Evolutionary conservation across 2,888 invertebrate genomes (phyloP).

Genomic region (Epiperipatus broadwayi): DNA sequence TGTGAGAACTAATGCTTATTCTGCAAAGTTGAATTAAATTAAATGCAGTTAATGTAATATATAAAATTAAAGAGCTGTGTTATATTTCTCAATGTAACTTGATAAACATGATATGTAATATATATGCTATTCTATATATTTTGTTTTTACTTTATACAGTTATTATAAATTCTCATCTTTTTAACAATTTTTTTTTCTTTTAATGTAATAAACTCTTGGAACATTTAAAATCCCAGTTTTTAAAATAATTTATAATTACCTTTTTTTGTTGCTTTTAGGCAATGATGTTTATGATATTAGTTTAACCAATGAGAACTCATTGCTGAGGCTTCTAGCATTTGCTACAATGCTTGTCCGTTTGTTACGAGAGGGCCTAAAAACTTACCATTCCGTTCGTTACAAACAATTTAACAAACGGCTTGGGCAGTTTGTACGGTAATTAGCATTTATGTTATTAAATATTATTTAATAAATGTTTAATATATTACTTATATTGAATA

Average conservation of each 20-base stretch:
- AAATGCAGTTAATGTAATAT: too few relatives aligned
- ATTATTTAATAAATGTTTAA: not conserved
- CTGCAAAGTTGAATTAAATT: too few relatives aligned
- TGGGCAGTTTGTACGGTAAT: slow-evolving; percentile 28
- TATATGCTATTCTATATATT: too few relatives aligned
- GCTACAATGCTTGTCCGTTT: slow-evolving; percentile 43
- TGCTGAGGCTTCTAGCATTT: slow-evolving; percentile 48
- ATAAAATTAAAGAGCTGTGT: too few relatives aligned
- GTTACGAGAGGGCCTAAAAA: slow-evolving; percentile 43
- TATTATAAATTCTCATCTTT: too few relatives aligned
- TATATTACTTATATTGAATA: not conserved
- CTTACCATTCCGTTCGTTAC: slow-evolving; percentile 44
- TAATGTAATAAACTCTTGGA: too few relatives aligned
- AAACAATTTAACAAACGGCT: slow-evolving; percentile 41
- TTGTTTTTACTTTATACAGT: too few relatives aligned
- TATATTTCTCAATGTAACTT: too few relatives aligned
- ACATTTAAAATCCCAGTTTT: too few relatives aligned
- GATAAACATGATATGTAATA: too few relatives aligned
- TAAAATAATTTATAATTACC: not conserved
- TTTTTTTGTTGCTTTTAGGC: slow-evolving; percentile 7
- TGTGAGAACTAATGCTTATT: too few relatives aligned
- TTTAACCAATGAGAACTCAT: slow-evolving; percentile 39
- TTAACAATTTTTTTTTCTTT: too few relatives aligned
- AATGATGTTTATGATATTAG: slow-evolving; percentile 33
- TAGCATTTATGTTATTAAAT: not conserved